Percentiles rank a stretch among this genome's conserved stretches.
These are phyloP conservation scores for Tetrao urogallus DNA, from an alignment of 2,113 vertebrate genomes.

Conservation along the genomic window DNA sequence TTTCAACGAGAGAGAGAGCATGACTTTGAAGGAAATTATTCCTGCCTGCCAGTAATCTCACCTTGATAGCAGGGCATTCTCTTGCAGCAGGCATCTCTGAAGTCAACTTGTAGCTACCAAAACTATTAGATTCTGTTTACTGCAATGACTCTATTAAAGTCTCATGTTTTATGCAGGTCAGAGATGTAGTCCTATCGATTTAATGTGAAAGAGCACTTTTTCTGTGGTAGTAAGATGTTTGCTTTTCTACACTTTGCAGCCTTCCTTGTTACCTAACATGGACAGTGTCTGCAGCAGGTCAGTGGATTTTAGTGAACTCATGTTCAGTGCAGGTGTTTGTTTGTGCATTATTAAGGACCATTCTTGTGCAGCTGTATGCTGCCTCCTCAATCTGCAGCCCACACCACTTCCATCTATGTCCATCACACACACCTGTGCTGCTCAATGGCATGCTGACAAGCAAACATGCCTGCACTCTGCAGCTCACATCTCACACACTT, in stretches of 20 bases:
- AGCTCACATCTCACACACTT: background rate
- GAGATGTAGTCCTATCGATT: constrained; percentile 46
- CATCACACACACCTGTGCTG: background rate
- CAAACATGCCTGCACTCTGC: background rate
- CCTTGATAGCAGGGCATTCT: background rate
- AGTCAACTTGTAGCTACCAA: background rate
- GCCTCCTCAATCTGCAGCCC: background rate
- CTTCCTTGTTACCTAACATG: background rate
- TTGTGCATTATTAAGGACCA: background rate
- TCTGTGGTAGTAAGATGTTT: background rate
- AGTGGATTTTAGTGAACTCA: background rate
- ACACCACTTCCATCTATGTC: background rate
- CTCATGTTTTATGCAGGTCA: constrained; percentile 64
- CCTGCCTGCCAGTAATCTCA: background rate
- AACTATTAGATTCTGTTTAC: constrained; percentile 19
- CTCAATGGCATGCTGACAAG: background rate
- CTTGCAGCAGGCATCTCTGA: background rate
- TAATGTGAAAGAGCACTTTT: background rate
- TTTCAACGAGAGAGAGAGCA: background rate
- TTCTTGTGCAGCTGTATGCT: background rate
- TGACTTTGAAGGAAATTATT: background rate
- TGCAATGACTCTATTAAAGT: constrained; percentile 38
- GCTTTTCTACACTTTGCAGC: background rate
- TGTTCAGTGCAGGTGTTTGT: background rate
- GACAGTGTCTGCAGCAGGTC: background rate